Evolutionary conservation across 1,140 invertebrate genomes (phyloP).

Genomic region (Mya arenaria): DNA sequence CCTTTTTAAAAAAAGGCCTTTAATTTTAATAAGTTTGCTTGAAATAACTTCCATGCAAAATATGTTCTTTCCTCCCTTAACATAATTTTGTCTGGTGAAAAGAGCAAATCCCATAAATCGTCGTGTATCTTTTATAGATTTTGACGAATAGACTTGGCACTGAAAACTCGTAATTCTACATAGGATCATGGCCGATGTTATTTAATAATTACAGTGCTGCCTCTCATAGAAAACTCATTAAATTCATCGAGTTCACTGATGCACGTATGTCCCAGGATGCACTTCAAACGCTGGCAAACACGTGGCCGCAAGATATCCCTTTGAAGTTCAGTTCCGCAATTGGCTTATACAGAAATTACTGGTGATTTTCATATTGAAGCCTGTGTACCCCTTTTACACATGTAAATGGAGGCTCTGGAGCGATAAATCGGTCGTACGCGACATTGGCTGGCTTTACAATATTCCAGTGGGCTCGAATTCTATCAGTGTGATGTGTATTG

Average conservation of each 20-base stretch:
- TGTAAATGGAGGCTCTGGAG: conserved; percentile 32
- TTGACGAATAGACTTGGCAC: too few relatives aligned
- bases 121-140: too few relatives aligned
- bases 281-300: conserved; percentile 30
- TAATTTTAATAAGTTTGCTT: too few relatives aligned
- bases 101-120: too few relatives aligned
- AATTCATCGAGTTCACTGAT: conserved; percentile 6
- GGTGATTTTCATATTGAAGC: conserved; percentile 33
- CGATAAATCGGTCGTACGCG: conserved; percentile 11
- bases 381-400: conserved; percentile 2
- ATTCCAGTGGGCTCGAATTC: too few relatives aligned
- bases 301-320: conserved; percentile 15
- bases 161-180: too few relatives aligned
- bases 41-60: too few relatives aligned
- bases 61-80: too few relatives aligned
- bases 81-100: too few relatives aligned
- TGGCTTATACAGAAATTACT: conserved; percentile 43
- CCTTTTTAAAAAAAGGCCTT: too few relatives aligned
- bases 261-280: not conserved
- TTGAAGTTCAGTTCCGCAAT: conserved; percentile 37
- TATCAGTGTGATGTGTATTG: too few relatives aligned
- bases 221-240: conserved; percentile 43
- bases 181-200: conserved; percentile 16
- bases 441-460: too few relatives aligned
- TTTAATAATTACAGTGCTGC: conserved; percentile 20